phyloP scores from a whole-genome alignment of 2,797 vertebrate species.

The Psittacula derbiana region DNA sequence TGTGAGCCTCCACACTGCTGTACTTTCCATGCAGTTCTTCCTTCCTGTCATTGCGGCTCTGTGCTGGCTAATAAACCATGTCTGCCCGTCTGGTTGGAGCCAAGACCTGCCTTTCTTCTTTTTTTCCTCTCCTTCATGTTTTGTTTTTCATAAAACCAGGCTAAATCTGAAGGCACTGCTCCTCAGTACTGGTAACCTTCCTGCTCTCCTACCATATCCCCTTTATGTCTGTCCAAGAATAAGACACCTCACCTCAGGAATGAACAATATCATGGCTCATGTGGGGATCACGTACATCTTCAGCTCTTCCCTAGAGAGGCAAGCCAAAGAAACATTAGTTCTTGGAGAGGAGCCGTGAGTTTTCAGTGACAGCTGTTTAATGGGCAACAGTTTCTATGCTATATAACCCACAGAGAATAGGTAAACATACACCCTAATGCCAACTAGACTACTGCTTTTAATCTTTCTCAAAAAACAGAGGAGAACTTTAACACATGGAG shows the following conservation, averaged over 20 bases:
- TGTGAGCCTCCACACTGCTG: rapidly evolving
- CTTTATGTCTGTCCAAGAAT: not conserved
- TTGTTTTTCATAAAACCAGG: not conserved
- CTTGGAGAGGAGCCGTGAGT: not conserved
- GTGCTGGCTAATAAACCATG: not conserved
- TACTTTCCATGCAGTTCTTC: not conserved
- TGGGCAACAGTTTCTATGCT: not conserved
- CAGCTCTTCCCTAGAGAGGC: not conserved
- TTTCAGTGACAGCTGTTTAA: not conserved
- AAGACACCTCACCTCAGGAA: not conserved
- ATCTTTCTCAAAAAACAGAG: not conserved
- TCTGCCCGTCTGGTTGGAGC: not conserved
- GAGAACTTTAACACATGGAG: not conserved
- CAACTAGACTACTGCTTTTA: not conserved
- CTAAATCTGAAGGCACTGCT: not conserved
- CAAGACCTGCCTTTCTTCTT: not conserved
- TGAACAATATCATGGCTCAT: not conserved
- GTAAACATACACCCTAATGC: not conserved
- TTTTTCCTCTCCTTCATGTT: not conserved
- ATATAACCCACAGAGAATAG: not conserved
- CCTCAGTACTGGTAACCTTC: not conserved
- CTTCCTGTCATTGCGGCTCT: rapidly evolving
- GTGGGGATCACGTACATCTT: not conserved
- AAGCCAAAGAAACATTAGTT: not conserved
- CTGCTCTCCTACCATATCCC: not conserved